Percentiles rank a stretch among this genome's conserved stretches.
Evolutionary conservation across 2,888 invertebrate species (phyloP).

Genomic region (Cephus nigrinus): DNA sequence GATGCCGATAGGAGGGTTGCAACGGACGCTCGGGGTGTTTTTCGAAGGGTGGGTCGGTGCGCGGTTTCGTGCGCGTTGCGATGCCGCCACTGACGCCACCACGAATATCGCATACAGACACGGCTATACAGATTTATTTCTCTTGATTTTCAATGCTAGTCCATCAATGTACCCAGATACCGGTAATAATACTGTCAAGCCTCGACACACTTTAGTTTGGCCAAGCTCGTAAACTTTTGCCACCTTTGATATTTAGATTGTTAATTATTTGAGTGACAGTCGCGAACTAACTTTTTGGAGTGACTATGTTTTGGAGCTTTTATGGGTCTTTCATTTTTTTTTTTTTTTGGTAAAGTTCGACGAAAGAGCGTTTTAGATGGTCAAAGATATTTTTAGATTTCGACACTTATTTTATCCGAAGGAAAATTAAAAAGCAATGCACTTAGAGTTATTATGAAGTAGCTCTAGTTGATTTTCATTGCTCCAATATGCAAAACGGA

Average conservation of each 20-base stretch:
- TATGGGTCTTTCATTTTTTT: neutral
- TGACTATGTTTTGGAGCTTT: neutral
- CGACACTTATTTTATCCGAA: neutral
- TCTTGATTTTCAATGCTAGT: conserved; percentile 9
- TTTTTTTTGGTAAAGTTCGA: neutral
- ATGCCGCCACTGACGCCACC: conserved; percentile 10
- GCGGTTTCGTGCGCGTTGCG: conserved; percentile 47
- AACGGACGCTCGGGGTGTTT: conserved; percentile 56
- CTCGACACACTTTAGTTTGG: neutral
- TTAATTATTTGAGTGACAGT: too few relatives aligned
- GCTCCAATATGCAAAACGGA: neutral
- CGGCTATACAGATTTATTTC: conserved; percentile 13
- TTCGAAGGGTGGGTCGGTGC: conserved; percentile 60
- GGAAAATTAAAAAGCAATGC: neutral
- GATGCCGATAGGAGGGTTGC: conserved; percentile 59
- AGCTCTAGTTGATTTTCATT: neutral
- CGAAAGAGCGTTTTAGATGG: neutral
- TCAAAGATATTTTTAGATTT: neutral
- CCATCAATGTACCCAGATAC: neutral
- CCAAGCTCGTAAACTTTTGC: neutral
- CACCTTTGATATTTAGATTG: neutral
- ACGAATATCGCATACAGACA: conserved; percentile 16
- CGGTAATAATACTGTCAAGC: neutral
- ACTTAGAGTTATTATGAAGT: neutral
- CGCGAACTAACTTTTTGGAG: neutral